phyloP scores from a whole-genome alignment of 2,797 vertebrate genomes.

The Carcharodon carcharias region DNA sequence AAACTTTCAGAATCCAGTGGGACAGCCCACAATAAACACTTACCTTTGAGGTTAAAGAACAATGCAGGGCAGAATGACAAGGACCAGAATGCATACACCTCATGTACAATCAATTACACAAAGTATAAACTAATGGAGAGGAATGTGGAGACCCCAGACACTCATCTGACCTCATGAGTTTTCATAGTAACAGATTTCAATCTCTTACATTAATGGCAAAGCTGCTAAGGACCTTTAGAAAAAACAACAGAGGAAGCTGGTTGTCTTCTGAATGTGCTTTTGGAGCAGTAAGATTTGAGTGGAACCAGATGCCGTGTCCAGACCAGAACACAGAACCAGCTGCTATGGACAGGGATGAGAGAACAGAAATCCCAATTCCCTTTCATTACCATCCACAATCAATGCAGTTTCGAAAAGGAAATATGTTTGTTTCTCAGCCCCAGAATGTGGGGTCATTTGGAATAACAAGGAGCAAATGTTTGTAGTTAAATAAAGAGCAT shows the following conservation, averaged over 20 bases:
- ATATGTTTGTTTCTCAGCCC: too few species aligned
- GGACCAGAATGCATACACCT: not conserved
- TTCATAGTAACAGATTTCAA: not conserved
- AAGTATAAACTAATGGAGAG: not conserved
- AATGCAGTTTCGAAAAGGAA: too few species aligned
- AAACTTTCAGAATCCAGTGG: not conserved
- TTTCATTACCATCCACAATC: too few species aligned
- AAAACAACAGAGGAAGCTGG: not conserved
- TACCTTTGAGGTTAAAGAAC: not conserved
- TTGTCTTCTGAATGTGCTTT: not conserved
- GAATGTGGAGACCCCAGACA: not conserved
- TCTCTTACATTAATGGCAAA: not conserved
- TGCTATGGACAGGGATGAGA: too few species aligned
- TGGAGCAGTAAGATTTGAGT: not conserved
- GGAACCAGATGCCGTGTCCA: not conserved
- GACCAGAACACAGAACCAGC: not conserved
- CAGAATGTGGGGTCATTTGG: too few species aligned
- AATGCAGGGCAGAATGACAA: not conserved
- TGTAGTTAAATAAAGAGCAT: too few species aligned
- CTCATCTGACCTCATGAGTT: not conserved
- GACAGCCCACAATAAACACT: not conserved
- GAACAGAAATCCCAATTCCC: too few species aligned
- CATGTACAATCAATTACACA: not conserved
- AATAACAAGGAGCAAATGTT: too few species aligned
- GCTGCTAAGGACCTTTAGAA: not conserved